Evolutionary conservation across 2,888 invertebrate species (phyloP).

Genomic region (Arge pagana): DNA sequence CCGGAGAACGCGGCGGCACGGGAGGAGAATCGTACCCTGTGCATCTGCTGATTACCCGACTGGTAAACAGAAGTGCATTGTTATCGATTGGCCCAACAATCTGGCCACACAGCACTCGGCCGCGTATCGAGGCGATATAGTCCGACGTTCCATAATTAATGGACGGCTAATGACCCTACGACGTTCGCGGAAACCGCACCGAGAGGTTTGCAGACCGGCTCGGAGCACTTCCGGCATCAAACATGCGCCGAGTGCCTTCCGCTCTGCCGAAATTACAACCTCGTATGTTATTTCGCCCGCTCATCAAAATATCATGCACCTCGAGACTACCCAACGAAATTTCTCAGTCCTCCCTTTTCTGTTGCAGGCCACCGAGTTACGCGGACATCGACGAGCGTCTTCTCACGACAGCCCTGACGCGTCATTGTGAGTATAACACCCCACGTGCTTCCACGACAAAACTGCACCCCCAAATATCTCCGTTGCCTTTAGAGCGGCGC

Average conservation of each 20-base stretch:
- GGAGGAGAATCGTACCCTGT: slow-evolving; percentile 38
- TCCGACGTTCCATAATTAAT: slow-evolving; percentile 53
- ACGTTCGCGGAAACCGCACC: slow-evolving; percentile 53
- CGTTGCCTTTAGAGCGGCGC: no score
- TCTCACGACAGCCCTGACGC: slow-evolving; percentile 48
- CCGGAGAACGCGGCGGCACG: slow-evolving; percentile 29
- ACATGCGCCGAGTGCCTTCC: slow-evolving; percentile 42
- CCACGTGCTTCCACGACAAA: no score
- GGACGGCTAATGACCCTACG: slow-evolving; percentile 54
- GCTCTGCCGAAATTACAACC: slow-evolving; percentile 18
- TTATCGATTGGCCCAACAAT: slow-evolving; percentile 54
- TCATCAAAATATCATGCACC: no score
- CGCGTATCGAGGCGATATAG: slow-evolving; percentile 52
- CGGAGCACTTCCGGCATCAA: slow-evolving; percentile 52
- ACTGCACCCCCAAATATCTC: no score
- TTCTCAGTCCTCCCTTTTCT: no score
- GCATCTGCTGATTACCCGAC: slow-evolving; percentile 49
- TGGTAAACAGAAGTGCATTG: slow-evolving; percentile 49
- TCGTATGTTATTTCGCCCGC: no score
- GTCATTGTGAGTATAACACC: slow-evolving; percentile 46
- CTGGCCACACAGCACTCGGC: slow-evolving; percentile 34
- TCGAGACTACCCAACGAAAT: no score
- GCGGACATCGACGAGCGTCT: slow-evolving; percentile 41
- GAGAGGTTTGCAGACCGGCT: slow-evolving; percentile 40
- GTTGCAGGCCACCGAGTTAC: slow-evolving; percentile 41